These are phyloP conservation scores for Xylota sylvarum DNA, from an alignment of 2,888 invertebrate genomes.

Conservation along the genomic window DNA sequence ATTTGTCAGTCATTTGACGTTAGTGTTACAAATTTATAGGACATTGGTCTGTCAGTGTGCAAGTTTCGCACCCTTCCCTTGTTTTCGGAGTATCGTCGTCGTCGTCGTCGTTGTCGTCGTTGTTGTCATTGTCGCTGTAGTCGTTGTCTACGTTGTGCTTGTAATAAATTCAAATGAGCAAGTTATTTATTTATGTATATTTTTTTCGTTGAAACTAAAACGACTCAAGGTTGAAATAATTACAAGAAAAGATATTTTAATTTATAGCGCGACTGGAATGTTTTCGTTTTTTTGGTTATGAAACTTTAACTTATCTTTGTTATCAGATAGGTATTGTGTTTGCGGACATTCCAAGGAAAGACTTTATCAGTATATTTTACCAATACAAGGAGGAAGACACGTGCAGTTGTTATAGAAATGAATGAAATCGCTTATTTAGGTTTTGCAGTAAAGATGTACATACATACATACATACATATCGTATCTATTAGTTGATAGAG, in stretches of 20 bases:
- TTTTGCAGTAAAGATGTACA: slow-evolving; percentile 13
- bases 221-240: slow-evolving; percentile 70
- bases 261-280: slow-evolving; percentile 3
- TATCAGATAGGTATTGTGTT: slow-evolving; percentile 60
- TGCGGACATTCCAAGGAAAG: slow-evolving; percentile 40
- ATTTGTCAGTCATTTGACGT: slow-evolving; percentile 61
- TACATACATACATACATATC: background rate
- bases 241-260: slow-evolving; percentile 43
- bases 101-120: slow-evolving; percentile 2
- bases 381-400: slow-evolving; percentile 4
- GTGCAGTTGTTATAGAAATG: slow-evolving; percentile 11
- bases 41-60: slow-evolving; percentile 28
- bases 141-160: background rate
- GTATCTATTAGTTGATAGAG: too few relatives aligned
- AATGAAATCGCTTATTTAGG: slow-evolving; percentile 13
- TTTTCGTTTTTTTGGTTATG: slow-evolving; percentile 26
- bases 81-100: slow-evolving; percentile 6
- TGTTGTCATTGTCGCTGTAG: background rate
- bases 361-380: slow-evolving; percentile 41
- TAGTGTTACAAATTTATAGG: slow-evolving; percentile 52
- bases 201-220: slow-evolving; percentile 29
- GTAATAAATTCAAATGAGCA: slow-evolving; percentile 66
- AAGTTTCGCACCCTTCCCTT: slow-evolving; percentile 57
- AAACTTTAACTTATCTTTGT: slow-evolving; percentile 63
- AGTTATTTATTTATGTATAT: slow-evolving; percentile 57